phyloP scores from a whole-genome alignment of 2,113 vertebrate species.

The Hiodon tergisus region DNA sequence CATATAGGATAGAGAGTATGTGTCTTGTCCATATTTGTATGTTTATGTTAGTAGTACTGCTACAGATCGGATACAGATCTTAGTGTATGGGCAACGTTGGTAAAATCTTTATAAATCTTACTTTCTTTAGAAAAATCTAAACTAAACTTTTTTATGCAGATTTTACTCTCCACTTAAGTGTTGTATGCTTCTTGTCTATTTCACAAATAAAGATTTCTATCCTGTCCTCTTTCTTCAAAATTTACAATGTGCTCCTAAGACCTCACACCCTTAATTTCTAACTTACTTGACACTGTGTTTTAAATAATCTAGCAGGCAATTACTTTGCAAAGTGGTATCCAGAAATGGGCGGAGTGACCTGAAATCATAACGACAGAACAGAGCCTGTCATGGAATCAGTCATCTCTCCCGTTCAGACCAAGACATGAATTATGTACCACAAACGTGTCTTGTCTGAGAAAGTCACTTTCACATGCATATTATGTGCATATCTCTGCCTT shows the following conservation, averaged over 20 bases:
- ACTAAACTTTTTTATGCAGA: not conserved
- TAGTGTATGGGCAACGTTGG: too few relatives aligned
- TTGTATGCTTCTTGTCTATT: not conserved
- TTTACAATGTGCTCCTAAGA: not conserved
- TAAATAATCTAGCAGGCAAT: not conserved
- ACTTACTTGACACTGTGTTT: not conserved
- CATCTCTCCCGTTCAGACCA: too few relatives aligned
- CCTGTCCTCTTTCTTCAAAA: not conserved
- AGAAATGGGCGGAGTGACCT: not conserved
- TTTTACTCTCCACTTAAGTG: not conserved
- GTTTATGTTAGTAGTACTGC: too few relatives aligned
- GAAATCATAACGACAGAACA: not conserved
- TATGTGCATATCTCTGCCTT: too few relatives aligned
- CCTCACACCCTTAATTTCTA: not conserved
- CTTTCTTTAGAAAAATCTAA: not conserved
- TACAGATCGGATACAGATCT: too few relatives aligned
- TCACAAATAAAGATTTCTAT: constrained; percentile 12
- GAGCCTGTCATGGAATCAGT: not conserved
- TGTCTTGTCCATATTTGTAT: too few relatives aligned
- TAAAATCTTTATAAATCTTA: too few relatives aligned
- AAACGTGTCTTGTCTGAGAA: too few relatives aligned
- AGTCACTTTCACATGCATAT: too few relatives aligned
- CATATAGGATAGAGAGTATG: too few relatives aligned
- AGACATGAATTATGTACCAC: too few relatives aligned
- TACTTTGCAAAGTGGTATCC: not conserved